Evolutionary conservation across 2,888 invertebrate species (phyloP), one percentile per base, ranked within the genome.

Genomic region (Nomada fucata): DNA sequence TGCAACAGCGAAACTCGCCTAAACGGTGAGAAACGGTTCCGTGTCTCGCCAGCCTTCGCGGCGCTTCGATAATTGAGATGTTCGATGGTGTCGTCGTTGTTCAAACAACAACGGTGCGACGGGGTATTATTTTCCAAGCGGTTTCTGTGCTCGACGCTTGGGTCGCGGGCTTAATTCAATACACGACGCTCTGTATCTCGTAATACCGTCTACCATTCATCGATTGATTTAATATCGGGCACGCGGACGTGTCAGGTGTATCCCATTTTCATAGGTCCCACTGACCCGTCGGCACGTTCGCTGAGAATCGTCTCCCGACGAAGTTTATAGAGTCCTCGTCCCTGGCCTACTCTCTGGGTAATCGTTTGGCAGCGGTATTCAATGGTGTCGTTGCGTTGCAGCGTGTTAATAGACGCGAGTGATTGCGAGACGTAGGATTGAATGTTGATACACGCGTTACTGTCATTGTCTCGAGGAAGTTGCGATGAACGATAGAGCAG

Each of bases 401-500:
- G 60, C 29, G 42, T 52, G 61, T 63, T 15, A 15, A 7, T 59
- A 70, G 77, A 57, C 76, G 61, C 29, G 53, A 13, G 36, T 20
- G 52, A 13, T 75, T 77, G 57, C 53, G 78, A 26, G 67, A 59
- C 20, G 60, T 50, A 23, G 29, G 26, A 76, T 80, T 73, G 76
- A 50, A 11, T 78, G 78, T 73, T 73, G 57, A 47, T 89, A 79
- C 83, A 83, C 81, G 89, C 88, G 90, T 89, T 85, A 88, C 85
- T 89, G 89, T 82, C 78, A 79, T 85, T 86, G 63, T 76, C 60
- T 23, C 55, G 11, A 18, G 18, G 29, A 36, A n/a, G 29, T 29
- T 60, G 36, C 11, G 42, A 20, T 18, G 44, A 44, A 42, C n/a
- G 44, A 44, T 44, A n/a, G 20, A 20, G 42, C 18, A 2, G 59